Evolutionary conservation across 2,888 invertebrate genomes (phyloP).

Genomic region (Cerastis rubricosa): DNA sequence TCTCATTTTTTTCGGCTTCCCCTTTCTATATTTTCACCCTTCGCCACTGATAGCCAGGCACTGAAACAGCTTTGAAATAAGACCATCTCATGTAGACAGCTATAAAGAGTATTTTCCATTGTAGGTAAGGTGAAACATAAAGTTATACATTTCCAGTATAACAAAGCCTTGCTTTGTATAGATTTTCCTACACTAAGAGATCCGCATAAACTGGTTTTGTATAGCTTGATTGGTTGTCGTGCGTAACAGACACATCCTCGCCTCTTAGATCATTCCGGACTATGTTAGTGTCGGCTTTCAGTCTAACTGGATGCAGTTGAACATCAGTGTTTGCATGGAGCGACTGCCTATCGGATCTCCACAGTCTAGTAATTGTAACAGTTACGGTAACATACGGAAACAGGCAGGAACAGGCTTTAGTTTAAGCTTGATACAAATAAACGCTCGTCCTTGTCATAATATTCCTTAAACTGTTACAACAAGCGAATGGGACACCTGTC

Average conservation of each 20-base stretch:
- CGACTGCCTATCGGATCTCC: background rate
- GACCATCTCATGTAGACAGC: background rate
- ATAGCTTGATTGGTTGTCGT: no score
- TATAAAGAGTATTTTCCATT: background rate
- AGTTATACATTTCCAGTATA: no score
- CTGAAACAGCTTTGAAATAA: background rate
- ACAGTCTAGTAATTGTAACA: background rate
- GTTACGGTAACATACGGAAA: background rate
- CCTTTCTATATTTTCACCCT: no score
- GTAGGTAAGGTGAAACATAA: no score
- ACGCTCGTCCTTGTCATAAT: background rate
- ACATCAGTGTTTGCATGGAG: background rate
- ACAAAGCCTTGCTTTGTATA: no score
- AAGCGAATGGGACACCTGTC: background rate
- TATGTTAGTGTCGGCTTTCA: background rate
- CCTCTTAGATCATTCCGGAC: background rate
- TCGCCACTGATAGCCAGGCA: background rate
- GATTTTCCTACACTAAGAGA: no score
- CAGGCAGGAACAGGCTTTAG: background rate
- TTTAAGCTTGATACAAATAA: background rate
- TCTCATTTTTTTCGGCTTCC: no score
- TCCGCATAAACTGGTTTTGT: no score
- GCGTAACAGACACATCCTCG: no score
- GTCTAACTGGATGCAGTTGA: background rate
- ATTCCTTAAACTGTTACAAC: background rate